Evolutionary conservation across 2,113 vertebrate species (phyloP), one percentile per base, ranked within the genome.

Genomic region (Micronycteris hirsuta): DNA sequence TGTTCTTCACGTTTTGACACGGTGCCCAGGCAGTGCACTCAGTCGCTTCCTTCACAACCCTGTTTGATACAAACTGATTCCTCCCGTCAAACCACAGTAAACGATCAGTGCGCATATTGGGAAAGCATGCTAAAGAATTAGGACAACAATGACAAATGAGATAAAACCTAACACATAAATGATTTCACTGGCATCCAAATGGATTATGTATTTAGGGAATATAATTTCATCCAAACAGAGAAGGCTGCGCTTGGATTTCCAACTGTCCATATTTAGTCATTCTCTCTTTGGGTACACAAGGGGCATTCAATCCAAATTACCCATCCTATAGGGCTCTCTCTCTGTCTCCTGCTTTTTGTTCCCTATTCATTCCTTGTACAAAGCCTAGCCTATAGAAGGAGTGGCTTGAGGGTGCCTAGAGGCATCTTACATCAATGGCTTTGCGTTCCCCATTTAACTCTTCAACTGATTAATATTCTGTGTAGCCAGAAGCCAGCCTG

Each of bases 371-470:
- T 96, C 52, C 38, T 84, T 92, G 17, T 86, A 97, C 84, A 97
- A 97, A 97, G 87, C 87, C 94, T 9, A 89, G 78, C 63, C 63
- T 96, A 93, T 95, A 93, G 95, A 96, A 96, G 65, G 92, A 94
- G 92, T 96, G 92, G 89, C 84, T 78, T 92, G 70, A 45, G 76
- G 93, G 26, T 15, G 3, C 86, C 89, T 8, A 14, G 91, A 96
- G 95, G 91, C 89, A 97, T 87, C 94, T 81, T 85, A 70, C 47
- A 67, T 96, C 97, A 97, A 97, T 97, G 87, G 80, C 76, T 97
- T 92, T 96, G 83, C 96, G 87, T 84, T 78, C 56, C 68, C 54
- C 41, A 13, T 58, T 54, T 91, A 82, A 96, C 97, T 65, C 73
- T 92, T 92, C 84, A 65, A 77, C 92, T 95, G 56, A 96, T 95